Conservation (phyloP, 2,888 invertebrate genomes). For the Ellobium chinense region DNA sequence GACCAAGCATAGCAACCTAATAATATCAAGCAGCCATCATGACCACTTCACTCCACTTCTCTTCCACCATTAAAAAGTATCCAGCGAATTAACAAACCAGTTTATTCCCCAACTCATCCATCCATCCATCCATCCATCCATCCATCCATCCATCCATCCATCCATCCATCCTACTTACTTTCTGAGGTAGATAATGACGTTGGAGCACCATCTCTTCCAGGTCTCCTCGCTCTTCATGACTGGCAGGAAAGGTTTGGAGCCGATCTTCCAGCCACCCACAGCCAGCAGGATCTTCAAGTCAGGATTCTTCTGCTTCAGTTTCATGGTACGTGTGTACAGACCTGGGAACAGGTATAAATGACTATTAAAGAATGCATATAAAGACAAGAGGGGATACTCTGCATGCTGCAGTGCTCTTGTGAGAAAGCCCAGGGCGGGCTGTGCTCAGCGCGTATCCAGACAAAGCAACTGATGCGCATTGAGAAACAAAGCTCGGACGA, state of each 20-base stretch:
- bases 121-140: neutral
- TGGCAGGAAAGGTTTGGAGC: slow-evolving; percentile 65
- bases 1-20: no score
- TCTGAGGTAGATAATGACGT: slow-evolving; percentile 59
- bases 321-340: slow-evolving; percentile 87
- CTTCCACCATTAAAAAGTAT: no score
- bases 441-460: no score
- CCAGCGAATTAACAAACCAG: neutral
- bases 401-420: no score
- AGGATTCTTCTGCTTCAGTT: slow-evolving; percentile 82
- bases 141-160: neutral
- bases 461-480: no score
- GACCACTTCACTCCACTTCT: no score
- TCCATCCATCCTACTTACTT: slow-evolving; percentile 41
- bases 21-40: no score
- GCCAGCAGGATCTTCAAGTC: slow-evolving; percentile 91
- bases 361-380: no score
- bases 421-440: no score
- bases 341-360: no score
- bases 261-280: slow-evolving; percentile 92
- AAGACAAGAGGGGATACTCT: neutral
- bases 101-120: neutral
- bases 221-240: slow-evolving; percentile 53
- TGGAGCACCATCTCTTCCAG: slow-evolving; percentile 51
- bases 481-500: no score